Percentiles rank a stretch among this genome's conserved stretches.
These are phyloP conservation scores for Lates calcarifer DNA, from an alignment of 2,113 vertebrate species.

Conservation along the genomic window DNA sequence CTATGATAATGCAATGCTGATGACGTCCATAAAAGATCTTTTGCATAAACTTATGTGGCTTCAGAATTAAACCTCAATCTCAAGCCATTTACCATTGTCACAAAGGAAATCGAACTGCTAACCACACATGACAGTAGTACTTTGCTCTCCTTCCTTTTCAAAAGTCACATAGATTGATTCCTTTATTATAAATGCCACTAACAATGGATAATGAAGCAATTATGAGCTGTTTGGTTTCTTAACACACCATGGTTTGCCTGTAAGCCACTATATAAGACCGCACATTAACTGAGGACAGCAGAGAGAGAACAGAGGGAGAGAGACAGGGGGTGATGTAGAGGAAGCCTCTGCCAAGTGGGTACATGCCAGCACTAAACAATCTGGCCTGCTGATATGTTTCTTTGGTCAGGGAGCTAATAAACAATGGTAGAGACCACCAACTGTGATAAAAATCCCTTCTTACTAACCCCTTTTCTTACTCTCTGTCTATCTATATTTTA, in stretches of 20 bases:
- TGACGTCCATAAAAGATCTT: background rate
- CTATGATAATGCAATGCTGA: background rate
- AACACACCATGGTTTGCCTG: constrained; percentile 19
- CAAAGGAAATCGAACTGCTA: background rate
- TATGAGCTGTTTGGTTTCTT: constrained; percentile 28
- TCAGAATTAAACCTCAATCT: background rate
- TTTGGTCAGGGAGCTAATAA: constrained; percentile 45
- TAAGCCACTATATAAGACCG: constrained; percentile 20
- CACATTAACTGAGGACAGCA: constrained; percentile 34
- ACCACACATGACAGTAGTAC: background rate
- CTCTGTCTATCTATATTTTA: background rate
- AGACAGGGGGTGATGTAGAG: constrained; percentile 10
- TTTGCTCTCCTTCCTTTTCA: constrained; percentile 9
- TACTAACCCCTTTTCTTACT: background rate
- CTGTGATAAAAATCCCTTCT: constrained; percentile 1
- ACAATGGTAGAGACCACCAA: constrained; percentile 24
- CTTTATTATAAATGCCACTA: constrained; percentile 16
- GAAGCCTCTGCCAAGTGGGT: constrained; percentile 43
- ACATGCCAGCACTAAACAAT: constrained; percentile 49
- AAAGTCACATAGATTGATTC: constrained; percentile 19
- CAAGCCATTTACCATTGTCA: background rate
- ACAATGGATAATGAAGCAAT: constrained; percentile 40
- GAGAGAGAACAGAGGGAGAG: constrained; percentile 29
- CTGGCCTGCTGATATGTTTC: constrained; percentile 35
- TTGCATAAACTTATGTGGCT: background rate